Evolutionary conservation across 2,888 invertebrate species (phyloP).

Genomic region (Glaucopsyche alexis): DNA sequence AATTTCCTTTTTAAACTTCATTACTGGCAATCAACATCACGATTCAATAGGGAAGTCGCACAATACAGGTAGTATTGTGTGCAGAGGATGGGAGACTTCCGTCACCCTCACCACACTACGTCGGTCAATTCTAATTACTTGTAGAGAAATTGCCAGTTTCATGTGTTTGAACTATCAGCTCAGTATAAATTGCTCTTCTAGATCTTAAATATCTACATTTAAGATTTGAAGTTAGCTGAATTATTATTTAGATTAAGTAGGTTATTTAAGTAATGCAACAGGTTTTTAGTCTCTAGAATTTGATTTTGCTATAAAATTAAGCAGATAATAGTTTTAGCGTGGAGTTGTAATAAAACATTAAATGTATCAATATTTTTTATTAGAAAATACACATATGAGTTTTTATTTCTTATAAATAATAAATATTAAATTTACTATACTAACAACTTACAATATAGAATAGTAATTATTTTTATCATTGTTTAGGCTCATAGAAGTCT

Average conservation of each 20-base stretch:
- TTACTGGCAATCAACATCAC: neutral
- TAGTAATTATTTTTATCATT: neutral
- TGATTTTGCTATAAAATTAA: no score
- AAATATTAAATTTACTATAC: slow-evolving; percentile 19
- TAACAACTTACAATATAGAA: neutral
- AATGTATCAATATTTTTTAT: neutral
- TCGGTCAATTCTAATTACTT: slow-evolving; percentile 14
- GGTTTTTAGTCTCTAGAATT: no score
- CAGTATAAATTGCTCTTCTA: neutral
- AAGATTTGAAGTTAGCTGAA: no score
- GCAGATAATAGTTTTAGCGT: neutral
- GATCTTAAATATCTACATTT: neutral
- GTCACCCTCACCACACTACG: neutral
- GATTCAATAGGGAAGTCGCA: neutral
- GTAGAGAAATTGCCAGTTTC: slow-evolving; percentile 7
- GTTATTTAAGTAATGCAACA: neutral
- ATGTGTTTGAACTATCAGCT: neutral
- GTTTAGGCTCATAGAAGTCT: neutral
- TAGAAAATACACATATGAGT: slow-evolving; percentile 10
- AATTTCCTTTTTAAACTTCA: no score
- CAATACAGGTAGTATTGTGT: neutral
- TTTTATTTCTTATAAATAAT: slow-evolving; percentile 7
- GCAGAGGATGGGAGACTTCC: neutral
- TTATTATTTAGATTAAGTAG: neutral
- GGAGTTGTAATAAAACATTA: neutral